phyloP scores from a whole-genome alignment of 1,140 invertebrate genomes.

The Trissolcus basalis region DNA sequence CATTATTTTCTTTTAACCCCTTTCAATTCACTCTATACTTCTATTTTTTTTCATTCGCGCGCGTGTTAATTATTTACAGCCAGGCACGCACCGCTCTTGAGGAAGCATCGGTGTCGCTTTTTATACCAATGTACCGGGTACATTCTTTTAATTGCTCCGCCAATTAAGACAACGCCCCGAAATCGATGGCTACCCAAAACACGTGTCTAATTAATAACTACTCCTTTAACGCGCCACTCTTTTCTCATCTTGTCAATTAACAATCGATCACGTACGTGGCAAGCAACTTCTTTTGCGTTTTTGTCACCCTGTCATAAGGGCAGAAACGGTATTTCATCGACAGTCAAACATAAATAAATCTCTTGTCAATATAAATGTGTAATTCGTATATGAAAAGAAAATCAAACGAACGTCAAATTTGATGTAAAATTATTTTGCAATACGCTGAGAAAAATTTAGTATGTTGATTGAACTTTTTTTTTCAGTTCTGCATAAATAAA shows the following conservation, averaged over 20 bases:
- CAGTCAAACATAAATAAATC: too few relatives aligned
- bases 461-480: too few relatives aligned
- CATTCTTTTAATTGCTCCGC: slow-evolving; percentile 72
- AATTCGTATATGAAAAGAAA: too few relatives aligned
- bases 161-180: slow-evolving; percentile 69
- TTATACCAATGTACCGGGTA: slow-evolving; percentile 17
- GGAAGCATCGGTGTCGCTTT: slow-evolving; percentile 21
- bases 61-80: slow-evolving; percentile 51
- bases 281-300: too few relatives aligned
- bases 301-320: too few relatives aligned
- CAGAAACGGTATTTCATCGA: too few relatives aligned
- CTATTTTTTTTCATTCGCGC: slow-evolving; percentile 15
- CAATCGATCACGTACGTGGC: slow-evolving; percentile 37
- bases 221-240: slow-evolving; percentile 43
- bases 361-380: neutral
- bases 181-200: slow-evolving; percentile 56
- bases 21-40: slow-evolving; percentile 9
- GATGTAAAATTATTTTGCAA: too few relatives aligned
- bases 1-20: slow-evolving; percentile 1
- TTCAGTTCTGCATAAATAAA: too few relatives aligned
- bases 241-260: slow-evolving; percentile 46
- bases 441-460: too few relatives aligned
- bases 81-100: slow-evolving; percentile 41
- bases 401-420: too few relatives aligned
- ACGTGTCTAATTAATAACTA: slow-evolving; percentile 74